phyloP scores from a whole-genome alignment of 2,888 invertebrate genomes.

The Scaptomyza parva region DNA sequence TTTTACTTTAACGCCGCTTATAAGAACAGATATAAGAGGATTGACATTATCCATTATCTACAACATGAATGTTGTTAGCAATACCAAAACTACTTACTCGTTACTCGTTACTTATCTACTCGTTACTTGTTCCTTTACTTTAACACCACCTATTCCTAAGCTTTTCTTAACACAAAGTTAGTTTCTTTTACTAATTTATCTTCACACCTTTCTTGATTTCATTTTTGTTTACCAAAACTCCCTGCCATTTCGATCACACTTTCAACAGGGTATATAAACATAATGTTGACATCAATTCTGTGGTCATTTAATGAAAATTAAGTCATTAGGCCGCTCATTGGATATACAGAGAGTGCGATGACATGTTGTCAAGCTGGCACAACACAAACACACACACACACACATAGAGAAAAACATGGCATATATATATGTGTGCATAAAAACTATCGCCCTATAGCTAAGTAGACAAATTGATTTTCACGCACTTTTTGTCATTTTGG shows the following conservation, averaged over 20 bases:
- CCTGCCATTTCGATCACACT: not conserved
- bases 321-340: conserved; percentile 58
- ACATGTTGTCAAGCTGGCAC: conserved; percentile 31
- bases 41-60: no score
- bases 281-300: conserved; percentile 61
- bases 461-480: conserved; percentile 63
- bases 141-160: no score
- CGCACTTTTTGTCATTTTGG: conserved; percentile 57
- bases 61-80: no score
- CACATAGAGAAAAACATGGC: not conserved
- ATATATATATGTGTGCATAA: conserved; percentile 41
- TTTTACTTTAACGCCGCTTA: no score
- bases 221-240: not conserved
- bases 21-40: no score
- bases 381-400: conserved; percentile 8
- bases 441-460: conserved; percentile 44
- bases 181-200: no score
- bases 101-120: no score
- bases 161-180: no score
- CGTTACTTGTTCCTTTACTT: no score
- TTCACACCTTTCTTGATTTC: not conserved
- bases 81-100: no score
- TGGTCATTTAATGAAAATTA: conserved; percentile 66
- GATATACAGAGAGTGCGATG: conserved; percentile 20
- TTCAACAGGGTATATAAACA: conserved; percentile 39